Base-by-base conservation (phyloP, 2,113 vertebrate genomes). In the Setophaga coronata region DNA sequence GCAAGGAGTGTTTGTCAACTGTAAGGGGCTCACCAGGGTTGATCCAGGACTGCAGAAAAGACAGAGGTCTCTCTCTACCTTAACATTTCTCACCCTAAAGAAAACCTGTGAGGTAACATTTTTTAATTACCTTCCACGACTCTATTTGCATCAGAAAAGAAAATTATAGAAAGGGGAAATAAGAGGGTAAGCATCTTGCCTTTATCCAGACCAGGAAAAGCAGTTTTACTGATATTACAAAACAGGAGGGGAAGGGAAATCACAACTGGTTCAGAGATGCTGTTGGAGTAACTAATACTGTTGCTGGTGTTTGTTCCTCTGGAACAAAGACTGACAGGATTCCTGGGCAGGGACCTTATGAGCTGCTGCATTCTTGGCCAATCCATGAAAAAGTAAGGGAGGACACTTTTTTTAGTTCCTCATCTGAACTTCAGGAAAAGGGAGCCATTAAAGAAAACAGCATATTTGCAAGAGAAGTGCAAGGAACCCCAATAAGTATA, bases 401-500 rank as follows among this genome's bases (percentile, higher is more conserved):
- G n/a, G 12, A 61, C 54, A 51, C 36, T 38, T 38, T 38, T 38
- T 38, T 0, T 45, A 12, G 9, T 50, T 86, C 29, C 38, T 88
- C 15, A 23, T n/a, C 14, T 67, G 48, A 71, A 53, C 34, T 64
- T 67, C 2, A 73, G 23, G 34, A 67, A 66, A 78, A 31, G 16
- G 12, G 31, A 57, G 88, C 61, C 14, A 45, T 67, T 67, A 36
- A 10, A 84, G 43, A 31, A 50, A 84, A 51, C 2, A 40, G 40
- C 0, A 0, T 34, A 34, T 57, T 56, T 81, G 18, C 2, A 23
- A 56, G 26, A 73, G 9, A 3, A 92, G 45, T 28, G 7, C 23
- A 64, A 65, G 8, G 34, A 11, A 47, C 29, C 24, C 28, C 29
- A 51, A 8, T 29, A 45, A 54, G 12, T 29, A 7, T 19, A 23